Conservation (phyloP, 2,797 vertebrate species). For the Fringilla coelebs region DNA sequence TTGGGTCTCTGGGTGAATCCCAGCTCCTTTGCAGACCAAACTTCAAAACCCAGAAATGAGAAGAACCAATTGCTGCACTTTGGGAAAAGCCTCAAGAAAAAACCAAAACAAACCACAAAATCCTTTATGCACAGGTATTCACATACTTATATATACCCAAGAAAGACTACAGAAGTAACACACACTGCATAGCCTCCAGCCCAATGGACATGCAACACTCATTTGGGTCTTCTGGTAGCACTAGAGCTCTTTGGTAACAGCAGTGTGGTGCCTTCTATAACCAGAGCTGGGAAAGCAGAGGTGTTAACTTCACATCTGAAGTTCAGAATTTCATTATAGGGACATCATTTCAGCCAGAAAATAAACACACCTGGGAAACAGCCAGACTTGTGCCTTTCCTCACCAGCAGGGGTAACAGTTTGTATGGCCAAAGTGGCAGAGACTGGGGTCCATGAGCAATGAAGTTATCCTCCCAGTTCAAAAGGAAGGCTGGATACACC, state of each 20-base stretch:
- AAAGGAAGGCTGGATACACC: background rate
- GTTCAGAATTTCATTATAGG: background rate
- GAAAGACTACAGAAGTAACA: background rate
- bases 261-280: background rate
- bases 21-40: background rate
- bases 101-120: background rate
- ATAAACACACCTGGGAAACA: background rate
- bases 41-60: background rate
- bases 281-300: background rate
- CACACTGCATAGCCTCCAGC: background rate
- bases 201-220: background rate
- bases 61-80: background rate
- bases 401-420: background rate
- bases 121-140: background rate
- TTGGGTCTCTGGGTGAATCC: background rate
- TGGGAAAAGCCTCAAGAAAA: background rate
- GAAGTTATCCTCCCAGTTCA: background rate
- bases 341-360: background rate
- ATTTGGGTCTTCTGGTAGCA: background rate
- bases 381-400: background rate
- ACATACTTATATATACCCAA: background rate
- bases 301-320: background rate
- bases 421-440: accelerated
- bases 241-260: background rate
- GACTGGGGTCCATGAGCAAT: background rate